phyloP scores from a whole-genome alignment of 2,113 vertebrate species.

The Hippolais icterina region DNA sequence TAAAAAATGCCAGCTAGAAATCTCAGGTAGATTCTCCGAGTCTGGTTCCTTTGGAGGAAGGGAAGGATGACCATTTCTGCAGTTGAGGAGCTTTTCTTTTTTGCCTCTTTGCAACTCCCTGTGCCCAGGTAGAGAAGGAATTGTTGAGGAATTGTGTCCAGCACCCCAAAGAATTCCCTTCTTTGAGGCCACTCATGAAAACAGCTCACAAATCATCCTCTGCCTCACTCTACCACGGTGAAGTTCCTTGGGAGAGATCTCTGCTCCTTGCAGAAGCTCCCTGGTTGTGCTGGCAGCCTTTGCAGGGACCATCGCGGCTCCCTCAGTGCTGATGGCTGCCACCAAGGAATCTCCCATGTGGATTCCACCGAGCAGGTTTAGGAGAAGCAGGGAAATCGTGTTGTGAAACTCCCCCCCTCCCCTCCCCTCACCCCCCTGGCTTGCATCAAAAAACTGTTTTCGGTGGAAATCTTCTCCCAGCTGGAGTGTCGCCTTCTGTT shows the following conservation, averaged over 20 bases:
- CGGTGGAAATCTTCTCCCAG: conserved; percentile 45
- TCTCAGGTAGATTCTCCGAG: background rate
- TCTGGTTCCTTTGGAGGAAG: background rate
- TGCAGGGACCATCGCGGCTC: background rate
- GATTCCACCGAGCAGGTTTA: background rate
- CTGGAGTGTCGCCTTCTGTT: conserved; percentile 63
- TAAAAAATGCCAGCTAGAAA: background rate
- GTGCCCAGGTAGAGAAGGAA: background rate
- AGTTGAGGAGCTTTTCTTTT: background rate
- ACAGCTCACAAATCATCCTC: background rate
- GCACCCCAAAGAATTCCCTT: background rate
- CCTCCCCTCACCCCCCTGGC: background rate
- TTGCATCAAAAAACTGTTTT: conserved; percentile 35
- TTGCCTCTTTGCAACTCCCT: background rate
- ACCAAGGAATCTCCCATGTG: background rate
- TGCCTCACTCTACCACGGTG: rapidly evolving
- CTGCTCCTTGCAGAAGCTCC: background rate
- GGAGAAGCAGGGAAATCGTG: background rate
- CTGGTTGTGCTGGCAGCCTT: background rate
- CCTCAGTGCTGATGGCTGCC: background rate
- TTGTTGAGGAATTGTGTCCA: background rate
- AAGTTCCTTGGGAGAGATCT: background rate
- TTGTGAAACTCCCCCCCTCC: conserved; percentile 11
- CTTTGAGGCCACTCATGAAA: background rate
- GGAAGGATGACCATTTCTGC: background rate